Evolutionary conservation across 2,797 vertebrate species (phyloP).

Genomic region (Acropternis orthonyx): DNA sequence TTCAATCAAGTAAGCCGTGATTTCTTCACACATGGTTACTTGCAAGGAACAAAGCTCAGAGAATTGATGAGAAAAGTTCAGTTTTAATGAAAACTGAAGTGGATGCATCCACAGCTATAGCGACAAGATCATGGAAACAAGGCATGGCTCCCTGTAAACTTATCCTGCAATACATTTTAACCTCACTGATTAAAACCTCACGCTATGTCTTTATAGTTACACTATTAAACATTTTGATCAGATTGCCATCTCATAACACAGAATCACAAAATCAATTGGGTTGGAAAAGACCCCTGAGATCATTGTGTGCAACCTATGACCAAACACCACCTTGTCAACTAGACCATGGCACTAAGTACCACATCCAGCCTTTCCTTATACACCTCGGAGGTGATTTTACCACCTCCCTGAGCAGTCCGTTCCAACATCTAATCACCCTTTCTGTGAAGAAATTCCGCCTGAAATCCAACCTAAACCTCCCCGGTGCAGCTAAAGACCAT

Average conservation of each 20-base stretch:
- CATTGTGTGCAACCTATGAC: not conserved
- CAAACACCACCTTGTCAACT: not conserved
- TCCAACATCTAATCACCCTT: not conserved
- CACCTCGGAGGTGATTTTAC: not conserved
- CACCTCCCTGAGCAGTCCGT: not conserved
- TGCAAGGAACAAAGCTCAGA: not conserved
- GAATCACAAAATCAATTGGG: not conserved
- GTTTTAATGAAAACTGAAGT: not conserved
- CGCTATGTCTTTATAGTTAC: not conserved
- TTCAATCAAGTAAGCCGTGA: not conserved
- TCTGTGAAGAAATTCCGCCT: not conserved
- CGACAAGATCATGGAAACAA: fast-evolving
- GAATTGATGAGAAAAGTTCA: not conserved
- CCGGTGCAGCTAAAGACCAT: not conserved
- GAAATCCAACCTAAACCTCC: not conserved
- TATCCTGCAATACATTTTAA: not conserved
- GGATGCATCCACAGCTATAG: fast-evolving
- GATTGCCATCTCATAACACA: not conserved
- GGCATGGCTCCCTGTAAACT: fast-evolving
- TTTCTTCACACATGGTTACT: not conserved
- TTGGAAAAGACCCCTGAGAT: not conserved
- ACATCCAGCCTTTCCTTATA: not conserved
- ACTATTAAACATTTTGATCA: not conserved
- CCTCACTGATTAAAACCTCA: not conserved
- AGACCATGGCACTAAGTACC: not conserved